These are phyloP conservation scores for Galeruca laticollis DNA, from an alignment of 2,888 invertebrate genomes.

Conservation along the genomic window DNA sequence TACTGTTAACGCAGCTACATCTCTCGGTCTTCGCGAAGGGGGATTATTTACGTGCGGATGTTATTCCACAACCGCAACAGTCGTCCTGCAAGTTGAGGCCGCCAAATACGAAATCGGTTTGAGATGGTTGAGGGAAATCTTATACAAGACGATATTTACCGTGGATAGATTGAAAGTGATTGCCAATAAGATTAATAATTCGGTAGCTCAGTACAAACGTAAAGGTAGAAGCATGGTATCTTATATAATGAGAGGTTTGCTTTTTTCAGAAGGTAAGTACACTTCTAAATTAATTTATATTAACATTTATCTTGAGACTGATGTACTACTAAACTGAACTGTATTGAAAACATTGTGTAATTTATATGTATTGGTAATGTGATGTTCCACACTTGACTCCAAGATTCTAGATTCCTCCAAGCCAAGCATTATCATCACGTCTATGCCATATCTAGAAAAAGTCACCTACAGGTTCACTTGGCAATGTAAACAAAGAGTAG, in stretches of 20 bases:
- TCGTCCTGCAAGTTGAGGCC: constrained; percentile 82
- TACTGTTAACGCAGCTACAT: constrained; percentile 74
- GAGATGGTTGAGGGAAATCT: constrained; percentile 80
- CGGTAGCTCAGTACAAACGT: constrained; percentile 81
- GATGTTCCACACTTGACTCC: too few species aligned
- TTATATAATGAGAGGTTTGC: constrained; percentile 72
- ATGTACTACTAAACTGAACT: too few species aligned
- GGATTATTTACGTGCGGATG: constrained; percentile 78
- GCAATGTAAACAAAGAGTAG: too few species aligned
- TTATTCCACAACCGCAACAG: constrained; percentile 76
- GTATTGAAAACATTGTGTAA: too few species aligned
- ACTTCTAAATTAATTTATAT: too few species aligned
- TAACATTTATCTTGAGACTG: too few species aligned
- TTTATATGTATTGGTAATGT: too few species aligned
- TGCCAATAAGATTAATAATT: constrained; percentile 84
- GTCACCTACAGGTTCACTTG: too few species aligned
- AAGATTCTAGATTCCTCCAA: too few species aligned
- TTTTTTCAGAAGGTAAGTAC: constrained; percentile 65
- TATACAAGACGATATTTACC: constrained; percentile 79
- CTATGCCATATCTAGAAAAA: too few species aligned
- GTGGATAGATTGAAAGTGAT: constrained; percentile 82
- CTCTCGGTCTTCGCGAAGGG: constrained; percentile 73
- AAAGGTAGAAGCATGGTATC: constrained; percentile 78
- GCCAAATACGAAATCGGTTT: constrained; percentile 80
- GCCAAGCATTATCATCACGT: too few species aligned